Evolutionary conservation across 2,113 vertebrate species (phyloP).

Genomic region (Ciconia maguari): DNA sequence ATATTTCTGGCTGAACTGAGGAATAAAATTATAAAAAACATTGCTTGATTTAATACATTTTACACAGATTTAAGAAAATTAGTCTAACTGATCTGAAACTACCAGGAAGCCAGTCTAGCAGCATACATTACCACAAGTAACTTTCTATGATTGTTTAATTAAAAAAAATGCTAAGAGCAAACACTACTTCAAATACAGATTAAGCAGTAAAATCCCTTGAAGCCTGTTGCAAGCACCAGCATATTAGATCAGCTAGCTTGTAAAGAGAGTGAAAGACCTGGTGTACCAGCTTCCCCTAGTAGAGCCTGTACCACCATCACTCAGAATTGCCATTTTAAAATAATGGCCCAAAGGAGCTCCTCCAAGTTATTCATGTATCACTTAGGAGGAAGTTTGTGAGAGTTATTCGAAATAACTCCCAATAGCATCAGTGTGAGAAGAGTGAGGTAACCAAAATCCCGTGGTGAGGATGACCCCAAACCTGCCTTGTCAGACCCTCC

Average conservation of each 20-base stretch:
- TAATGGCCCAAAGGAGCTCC: not conserved
- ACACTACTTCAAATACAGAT: not conserved
- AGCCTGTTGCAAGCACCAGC: not conserved
- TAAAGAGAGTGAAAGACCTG: not conserved
- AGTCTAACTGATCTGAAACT: not conserved
- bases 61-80: not conserved
- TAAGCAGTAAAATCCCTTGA: not conserved
- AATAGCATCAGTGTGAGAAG: not conserved
- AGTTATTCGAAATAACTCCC: not conserved
- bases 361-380: not conserved
- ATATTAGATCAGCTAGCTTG: not conserved
- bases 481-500: not conserved
- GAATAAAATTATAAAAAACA: not conserved
- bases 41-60: not conserved
- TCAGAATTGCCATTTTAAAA: not conserved
- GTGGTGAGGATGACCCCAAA: accelerated
- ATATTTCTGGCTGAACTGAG: not conserved
- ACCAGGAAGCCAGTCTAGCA: not conserved
- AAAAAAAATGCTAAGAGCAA: not conserved
- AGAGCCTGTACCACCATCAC: not conserved
- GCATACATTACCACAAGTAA: not conserved
- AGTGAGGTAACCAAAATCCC: not conserved
- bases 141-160: not conserved
- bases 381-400: not conserved
- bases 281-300: not conserved